phyloP scores from a whole-genome alignment of 2,113 vertebrate genomes.

The Daubentonia madagascariensis region DNA sequence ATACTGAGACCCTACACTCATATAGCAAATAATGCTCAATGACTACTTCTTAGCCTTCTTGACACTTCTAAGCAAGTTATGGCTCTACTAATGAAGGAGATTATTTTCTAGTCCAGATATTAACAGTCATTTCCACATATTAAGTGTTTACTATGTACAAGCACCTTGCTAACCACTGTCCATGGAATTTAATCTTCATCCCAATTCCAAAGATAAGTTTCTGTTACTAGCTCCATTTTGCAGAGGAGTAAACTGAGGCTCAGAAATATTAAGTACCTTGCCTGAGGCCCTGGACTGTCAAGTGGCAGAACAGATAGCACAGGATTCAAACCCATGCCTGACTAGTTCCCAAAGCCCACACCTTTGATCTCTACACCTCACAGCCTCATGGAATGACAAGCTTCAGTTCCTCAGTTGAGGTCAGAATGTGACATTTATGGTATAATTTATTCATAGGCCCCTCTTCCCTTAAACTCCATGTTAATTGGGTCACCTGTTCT shows the following conservation, averaged over 20 bases:
- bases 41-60: not conserved
- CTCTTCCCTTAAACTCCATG: not conserved
- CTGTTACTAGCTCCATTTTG: not conserved
- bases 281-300: not conserved
- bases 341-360: not conserved
- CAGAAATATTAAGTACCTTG: not conserved
- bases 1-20: not conserved
- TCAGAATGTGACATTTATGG: not conserved
- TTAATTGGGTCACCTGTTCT: not conserved
- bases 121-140: not conserved
- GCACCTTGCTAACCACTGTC: not conserved
- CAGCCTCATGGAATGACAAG: not conserved
- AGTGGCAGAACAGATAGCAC: not conserved
- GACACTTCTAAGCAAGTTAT: not conserved
- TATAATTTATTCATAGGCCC: not conserved
- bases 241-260: not conserved
- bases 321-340: not conserved
- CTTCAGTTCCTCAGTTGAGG: not conserved
- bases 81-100: not conserved
- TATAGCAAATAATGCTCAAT: not conserved
- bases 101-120: not conserved
- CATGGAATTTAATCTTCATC: not conserved
- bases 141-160: not conserved
- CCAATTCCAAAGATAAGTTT: not conserved
- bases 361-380: not conserved